Conservation (phyloP, 2,888 invertebrate genomes). For the Troides aeacus region DNA sequence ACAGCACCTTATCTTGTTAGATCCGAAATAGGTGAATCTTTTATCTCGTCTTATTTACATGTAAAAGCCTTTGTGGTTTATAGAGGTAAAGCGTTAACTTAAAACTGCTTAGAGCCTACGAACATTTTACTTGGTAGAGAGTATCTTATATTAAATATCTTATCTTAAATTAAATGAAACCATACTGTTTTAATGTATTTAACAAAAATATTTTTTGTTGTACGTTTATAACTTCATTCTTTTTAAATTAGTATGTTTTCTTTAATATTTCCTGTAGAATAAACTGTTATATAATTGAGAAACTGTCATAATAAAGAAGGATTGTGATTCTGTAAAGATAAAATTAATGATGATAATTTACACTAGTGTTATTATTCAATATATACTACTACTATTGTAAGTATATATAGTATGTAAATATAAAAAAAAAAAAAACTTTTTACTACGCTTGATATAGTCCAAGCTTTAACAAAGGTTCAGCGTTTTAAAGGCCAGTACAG, state of each 20-base stretch:
- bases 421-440: background rate
- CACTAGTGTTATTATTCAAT: too few species aligned
- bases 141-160: background rate
- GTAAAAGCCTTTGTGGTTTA: conserved; percentile 18
- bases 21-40: background rate
- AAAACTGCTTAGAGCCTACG: background rate
- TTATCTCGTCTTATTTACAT: conserved; percentile 18
- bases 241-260: too few species aligned
- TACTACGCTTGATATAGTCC: background rate
- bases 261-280: too few species aligned
- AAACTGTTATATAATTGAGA: too few species aligned
- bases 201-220: background rate
- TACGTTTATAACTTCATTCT: too few species aligned
- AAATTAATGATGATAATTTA: too few species aligned
- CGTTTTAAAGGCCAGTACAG: background rate
- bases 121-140: background rate
- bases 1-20: background rate
- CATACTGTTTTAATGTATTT: background rate
- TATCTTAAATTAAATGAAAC: background rate
- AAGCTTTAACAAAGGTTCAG: background rate
- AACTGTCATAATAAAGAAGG: too few species aligned
- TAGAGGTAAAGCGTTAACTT: conserved; percentile 3
- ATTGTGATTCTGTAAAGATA: too few species aligned
- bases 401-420: background rate
- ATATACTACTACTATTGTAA: too few species aligned